Evolutionary conservation across 1,140 invertebrate genomes (phyloP).

Genomic region (Dendrolimus punctatus): DNA sequence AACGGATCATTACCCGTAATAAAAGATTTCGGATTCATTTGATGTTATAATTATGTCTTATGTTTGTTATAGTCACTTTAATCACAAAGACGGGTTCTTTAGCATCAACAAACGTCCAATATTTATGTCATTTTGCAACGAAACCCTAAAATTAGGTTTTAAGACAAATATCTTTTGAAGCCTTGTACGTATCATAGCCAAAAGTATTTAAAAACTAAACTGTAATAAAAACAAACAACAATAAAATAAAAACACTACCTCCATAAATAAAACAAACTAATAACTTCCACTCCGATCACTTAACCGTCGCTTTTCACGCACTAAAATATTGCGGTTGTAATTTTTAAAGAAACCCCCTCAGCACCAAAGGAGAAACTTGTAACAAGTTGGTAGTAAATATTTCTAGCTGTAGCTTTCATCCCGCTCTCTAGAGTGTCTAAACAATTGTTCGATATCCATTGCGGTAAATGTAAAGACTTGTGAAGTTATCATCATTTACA

Average conservation of each 20-base stretch:
- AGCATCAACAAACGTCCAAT: too few relatives aligned
- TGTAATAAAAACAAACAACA: not conserved
- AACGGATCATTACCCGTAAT: too few relatives aligned
- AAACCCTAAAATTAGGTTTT: too few relatives aligned
- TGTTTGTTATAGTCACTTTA: too few relatives aligned
- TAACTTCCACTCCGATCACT: conserved; percentile 3
- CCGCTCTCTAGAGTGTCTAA: conserved; percentile 1
- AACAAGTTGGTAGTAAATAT: conserved; percentile 25
- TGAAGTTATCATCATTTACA: too few relatives aligned
- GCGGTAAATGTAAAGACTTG: not conserved
- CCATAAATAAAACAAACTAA: conserved; percentile 6
- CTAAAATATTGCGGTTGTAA: conserved; percentile 24
- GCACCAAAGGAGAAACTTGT: conserved; percentile 26
- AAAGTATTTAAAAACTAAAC: too few relatives aligned
- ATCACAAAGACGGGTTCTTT: too few relatives aligned
- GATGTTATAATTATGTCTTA: too few relatives aligned
- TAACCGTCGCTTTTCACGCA: conserved; percentile 11
- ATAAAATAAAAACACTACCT: conserved; percentile 1
- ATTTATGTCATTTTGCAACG: too few relatives aligned
- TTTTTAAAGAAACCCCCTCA: conserved; percentile 25
- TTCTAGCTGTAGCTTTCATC: conserved; percentile 8
- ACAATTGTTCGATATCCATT: conserved; percentile 5
- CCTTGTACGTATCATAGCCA: too few relatives aligned
- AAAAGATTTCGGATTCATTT: too few relatives aligned
- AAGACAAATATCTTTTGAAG: too few relatives aligned